Evolutionary conservation across 1,140 invertebrate species (phyloP).

Genomic region (Trachymyrmex septentrionalis): DNA sequence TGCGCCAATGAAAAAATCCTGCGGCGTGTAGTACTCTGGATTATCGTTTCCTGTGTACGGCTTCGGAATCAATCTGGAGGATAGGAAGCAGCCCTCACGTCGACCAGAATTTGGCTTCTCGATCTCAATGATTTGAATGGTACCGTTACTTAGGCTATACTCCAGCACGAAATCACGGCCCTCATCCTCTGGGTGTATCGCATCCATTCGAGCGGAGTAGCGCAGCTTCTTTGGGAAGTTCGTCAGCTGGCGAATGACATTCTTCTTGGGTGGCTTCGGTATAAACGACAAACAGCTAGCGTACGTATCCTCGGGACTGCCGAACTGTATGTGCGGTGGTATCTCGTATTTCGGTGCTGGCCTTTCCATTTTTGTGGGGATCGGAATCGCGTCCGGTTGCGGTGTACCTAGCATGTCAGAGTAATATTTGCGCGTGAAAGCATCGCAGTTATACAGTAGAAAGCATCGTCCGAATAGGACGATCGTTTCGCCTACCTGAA

Average conservation of each 20-base stretch:
- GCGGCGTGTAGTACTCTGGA: constrained; percentile 89
- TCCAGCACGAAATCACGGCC: constrained; percentile 89
- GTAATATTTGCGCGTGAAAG: constrained; percentile 93
- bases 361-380: constrained; percentile 1
- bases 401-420: constrained; percentile 83
- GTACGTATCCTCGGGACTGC: constrained; percentile 90
- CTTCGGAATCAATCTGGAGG: constrained; percentile 90
- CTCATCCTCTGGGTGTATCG: constrained; percentile 90
- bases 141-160: constrained; percentile 89
- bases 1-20: constrained; percentile 90
- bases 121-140: constrained; percentile 89
- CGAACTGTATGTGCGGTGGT: constrained; percentile 64
- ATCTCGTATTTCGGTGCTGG: background rate
- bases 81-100: constrained; percentile 90
- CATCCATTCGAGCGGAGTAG: constrained; percentile 89
- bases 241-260: constrained; percentile 89
- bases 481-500: constrained; percentile 90
- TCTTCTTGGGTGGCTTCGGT: constrained; percentile 90
- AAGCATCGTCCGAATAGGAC: constrained; percentile 90
- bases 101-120: constrained; percentile 90
- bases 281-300: constrained; percentile 90
- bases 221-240: constrained; percentile 89
- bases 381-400: constrained; percentile 81
- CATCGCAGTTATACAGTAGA: constrained; percentile 93
- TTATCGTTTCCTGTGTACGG: constrained; percentile 88